Base-by-base conservation (phyloP, 1,140 invertebrate genomes). In the Aculops lycopersici region DNA sequence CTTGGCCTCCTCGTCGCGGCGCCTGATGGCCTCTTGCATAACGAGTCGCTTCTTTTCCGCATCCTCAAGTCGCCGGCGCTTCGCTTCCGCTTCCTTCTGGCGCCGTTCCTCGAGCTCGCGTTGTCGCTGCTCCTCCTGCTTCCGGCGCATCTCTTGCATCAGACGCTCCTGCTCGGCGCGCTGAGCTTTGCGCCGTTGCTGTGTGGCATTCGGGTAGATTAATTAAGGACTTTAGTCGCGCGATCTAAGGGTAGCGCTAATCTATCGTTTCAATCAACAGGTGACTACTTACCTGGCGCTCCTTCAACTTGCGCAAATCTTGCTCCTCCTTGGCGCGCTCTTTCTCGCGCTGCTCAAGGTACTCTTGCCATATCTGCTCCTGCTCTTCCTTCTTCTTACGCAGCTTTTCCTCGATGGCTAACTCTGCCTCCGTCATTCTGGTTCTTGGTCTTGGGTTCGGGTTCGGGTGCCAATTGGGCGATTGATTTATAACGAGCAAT, bases 281-380 rank as follows among this genome's bases (percentile, higher is more conserved):
- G n/a, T n/a, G n/a, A n/a, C 8, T 18, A 3, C 16, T 19, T 41
- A 52, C 51, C 44, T 90, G 81, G 60, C 84, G 80, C 56, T 90
- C 80, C 64, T 88, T 88, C 55, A 88, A 68, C 54, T 71, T 72
- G 61, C 78, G 80, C 52, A 88, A 67, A 53, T 88, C 80, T 51
- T 88, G 80, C 57, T 86, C 80, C 58, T 88, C 81, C 68, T 81
- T 83, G 62, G 74, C 64, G 52, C 80, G 66, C 55, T 86, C 79
- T 65, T 83, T 83, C 55, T 79, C 69, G 74, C 80, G 84, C 73
- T 86, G 78, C 56, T 73, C 71, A 58, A 88, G 84, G 68, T 86
- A 86, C 62, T 86, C 80, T 5, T 36, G 31, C 51, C 51, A 52
- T 47, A 50, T 49, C 35, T 45, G 44, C 43, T 52, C 50, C 39